Evolutionary conservation across 1,140 invertebrate species (phyloP), one percentile per base, ranked within the genome.

Genomic region (Leptestheria dahalacensis): DNA sequence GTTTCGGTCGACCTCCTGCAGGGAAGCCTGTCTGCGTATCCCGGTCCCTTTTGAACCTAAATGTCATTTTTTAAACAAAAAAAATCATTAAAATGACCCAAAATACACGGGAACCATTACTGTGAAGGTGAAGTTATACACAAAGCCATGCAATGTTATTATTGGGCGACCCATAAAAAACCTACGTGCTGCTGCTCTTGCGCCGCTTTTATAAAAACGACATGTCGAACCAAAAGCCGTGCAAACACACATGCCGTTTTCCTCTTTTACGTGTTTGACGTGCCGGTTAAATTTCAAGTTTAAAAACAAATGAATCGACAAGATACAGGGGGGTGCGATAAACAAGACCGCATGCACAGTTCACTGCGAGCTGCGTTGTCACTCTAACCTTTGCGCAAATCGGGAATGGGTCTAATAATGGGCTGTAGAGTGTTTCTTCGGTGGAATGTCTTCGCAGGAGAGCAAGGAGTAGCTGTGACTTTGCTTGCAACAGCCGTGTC

Each of bases 371-470:
- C 15, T 41, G 6, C 15, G 33, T 6, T 41, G 6, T 15, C 33
- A 41, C 33, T 41, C 33, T 41, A 41, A n/a, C 62, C 61, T 54
- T 63, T 59, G 20, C 64, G 62, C 18, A 65, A 61, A 61, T 65
- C 64, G 50, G 64, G 64, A 49, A 65, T 65, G 41, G 63, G 58
- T 61, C 53, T 63, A 51, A 63, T 59, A 48, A 62, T 55, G 33
- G 53, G 53, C 21, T 55, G 53, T 25, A 55, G 33, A 55, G 26
- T 55, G 26, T 26, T 55, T 41, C 53, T 26, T 9, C 53, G 53
- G 53, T 55, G 53, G n/a, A 55, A 55, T 18, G 53, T 29, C 33
- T 55, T 55, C 26, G 20, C 33, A 24, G n/a, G n/a, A n/a, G n/a
- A n/a, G n/a, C 28, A 18, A 1, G 53, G 53, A 20, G 48, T 33